Evolutionary conservation across 2,888 invertebrate species (phyloP).

Genomic region (Saturnia japonica): DNA sequence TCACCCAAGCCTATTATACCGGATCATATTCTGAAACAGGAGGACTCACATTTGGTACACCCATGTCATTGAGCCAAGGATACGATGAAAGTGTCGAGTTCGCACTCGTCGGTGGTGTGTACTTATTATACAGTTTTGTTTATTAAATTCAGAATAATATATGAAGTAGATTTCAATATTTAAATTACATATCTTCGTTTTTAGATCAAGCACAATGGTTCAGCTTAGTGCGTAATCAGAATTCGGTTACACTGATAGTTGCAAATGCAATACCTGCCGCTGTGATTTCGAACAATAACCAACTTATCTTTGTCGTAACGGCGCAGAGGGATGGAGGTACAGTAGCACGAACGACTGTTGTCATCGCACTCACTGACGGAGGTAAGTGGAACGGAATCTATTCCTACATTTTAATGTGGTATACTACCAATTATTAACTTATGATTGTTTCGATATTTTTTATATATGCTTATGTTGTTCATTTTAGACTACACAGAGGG

Average conservation of each 20-base stretch:
- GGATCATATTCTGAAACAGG: constrained; percentile 38
- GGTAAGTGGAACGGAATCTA: neutral
- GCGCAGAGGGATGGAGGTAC: constrained; percentile 26
- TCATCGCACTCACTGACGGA: neutral
- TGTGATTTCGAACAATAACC: constrained; percentile 28
- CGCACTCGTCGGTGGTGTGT: constrained; percentile 40
- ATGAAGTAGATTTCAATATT: neutral
- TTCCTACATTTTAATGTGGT: neutral
- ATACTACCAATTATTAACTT: neutral
- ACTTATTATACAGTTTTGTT: constrained; percentile 19
- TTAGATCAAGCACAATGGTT: constrained; percentile 40
- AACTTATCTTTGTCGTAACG: constrained; percentile 31
- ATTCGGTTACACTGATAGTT: neutral
- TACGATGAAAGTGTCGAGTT: constrained; percentile 41
- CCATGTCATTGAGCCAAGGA: constrained; percentile 39
- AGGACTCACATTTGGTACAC: constrained; percentile 36
- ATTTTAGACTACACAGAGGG: constrained; percentile 31
- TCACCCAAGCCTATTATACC: constrained; percentile 39
- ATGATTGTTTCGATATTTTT: neutral
- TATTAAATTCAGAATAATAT: neutral
- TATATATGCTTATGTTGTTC: neutral
- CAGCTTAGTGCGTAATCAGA: constrained; percentile 22
- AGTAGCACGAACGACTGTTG: neutral
- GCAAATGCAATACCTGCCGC: neutral
- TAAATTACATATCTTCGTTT: constrained; percentile 22